Evolutionary conservation across 64 coral and sea anemone genomes (phyloP), one percentile per base, ranked within the genome.

Genomic region (Porites australiensis): DNA sequence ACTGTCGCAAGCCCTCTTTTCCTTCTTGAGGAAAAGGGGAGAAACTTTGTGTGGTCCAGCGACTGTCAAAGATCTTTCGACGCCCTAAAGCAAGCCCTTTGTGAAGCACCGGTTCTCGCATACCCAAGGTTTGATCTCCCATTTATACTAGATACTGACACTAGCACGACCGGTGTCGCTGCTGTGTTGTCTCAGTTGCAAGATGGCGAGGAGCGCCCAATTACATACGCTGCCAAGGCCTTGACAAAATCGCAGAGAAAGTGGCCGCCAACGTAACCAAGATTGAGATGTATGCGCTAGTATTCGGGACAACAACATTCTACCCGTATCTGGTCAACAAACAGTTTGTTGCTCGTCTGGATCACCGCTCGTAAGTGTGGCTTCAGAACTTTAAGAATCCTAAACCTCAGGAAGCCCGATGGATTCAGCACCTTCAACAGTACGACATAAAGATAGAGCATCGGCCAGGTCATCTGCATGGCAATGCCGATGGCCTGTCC

Each of bases 401-500:
- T 7, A 81, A 89, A 44, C 84, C 77, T 9, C 90, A 93, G 72
- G 75, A 93, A 72, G 90, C 70, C 7, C 13, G 86, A 58, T 96
- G 90, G 78, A 46, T 96, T 63, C 52, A 96, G 37, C 16, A 67
- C 19, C 61, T 96, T 48, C 67, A 61, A 27, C 73, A 88, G 72
- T 96, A 84, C 71, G 69, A 92, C 44, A 92, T 96, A 52, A 43
- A 79, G 19, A 83, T 96, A 81, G 88, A 87, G 44, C 79, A 91
- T 49, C 82, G 50, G 9, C 23, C 74, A 61, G 94, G 83, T 3
- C 50, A 44, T 16, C 5, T 63, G 5, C 94, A 91, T 44, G 12
- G 27, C 5, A 95, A 95, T 77, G 93, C 93, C 20, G 93, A 91
- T 79, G 80, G 79, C 0, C 68, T 89, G 6, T 94, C 78, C 20